Base-by-base conservation (phyloP, 2,888 invertebrate genomes). In the Resseliella maxima region DNA sequence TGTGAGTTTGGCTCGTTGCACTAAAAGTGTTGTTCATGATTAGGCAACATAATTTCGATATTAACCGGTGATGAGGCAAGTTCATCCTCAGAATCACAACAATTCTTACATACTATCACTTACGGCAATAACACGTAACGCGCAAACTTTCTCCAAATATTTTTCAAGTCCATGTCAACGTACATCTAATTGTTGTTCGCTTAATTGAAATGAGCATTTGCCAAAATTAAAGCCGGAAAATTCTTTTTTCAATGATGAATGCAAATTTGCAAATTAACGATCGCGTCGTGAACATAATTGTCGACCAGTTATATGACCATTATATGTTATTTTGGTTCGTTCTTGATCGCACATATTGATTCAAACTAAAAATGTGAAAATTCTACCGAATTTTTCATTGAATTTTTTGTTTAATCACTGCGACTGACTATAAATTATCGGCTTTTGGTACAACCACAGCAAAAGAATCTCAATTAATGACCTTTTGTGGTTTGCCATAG, bases 221-320 rank as follows among this genome's bases (percentile, higher is more conserved):
- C 99, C 98, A 90, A 99, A 99, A 91, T 95, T 96, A 91, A 97
- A 99, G 86, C 95, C 99, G 88, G 96, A 93, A 91, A 99, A 99
- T 91, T 99, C 98, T 91, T 97, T 96, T 91, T 98, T 96, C 86
- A 99, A 92, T 89, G 95, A 95, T 89, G 95, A 94, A 90, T 99
- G 97, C 87, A 99, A 92, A 88, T 95, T 95, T 12, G 97, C 94
- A 91, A 99, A 99, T 92, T 99, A 99, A 87, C 98, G 93, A 91
- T 99, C 99, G 54, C 99, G 93, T 86, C 99, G 93, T 86, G 99
- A 99, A 92, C 99, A 99, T 86, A 99, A 92, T 90, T 99, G 99
- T 46, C 99, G 92, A 0, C 99, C 99, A 8, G 99, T 99, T 99
- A 99, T 99, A 91, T 99, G 98, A 88, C 99, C 98, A 90, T 99